Percentiles rank a stretch among this genome's conserved stretches.
phyloP scores from a whole-genome alignment of 2,888 invertebrate species.

The Epistrophella euchroma region DNA sequence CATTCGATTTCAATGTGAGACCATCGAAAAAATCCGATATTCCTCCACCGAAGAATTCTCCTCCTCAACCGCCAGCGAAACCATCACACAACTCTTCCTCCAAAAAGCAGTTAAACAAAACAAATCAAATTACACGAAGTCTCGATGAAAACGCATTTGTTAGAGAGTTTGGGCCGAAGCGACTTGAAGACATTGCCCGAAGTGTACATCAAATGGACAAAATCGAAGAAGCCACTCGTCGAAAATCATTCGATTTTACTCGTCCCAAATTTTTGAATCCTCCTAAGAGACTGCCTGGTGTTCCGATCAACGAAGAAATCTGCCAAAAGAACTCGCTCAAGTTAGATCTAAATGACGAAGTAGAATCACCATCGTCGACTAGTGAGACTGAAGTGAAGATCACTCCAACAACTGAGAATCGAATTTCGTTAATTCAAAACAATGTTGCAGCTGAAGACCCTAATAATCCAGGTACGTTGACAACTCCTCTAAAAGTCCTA shows the following conservation, averaged over 20 bases:
- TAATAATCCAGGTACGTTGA: slow-evolving; percentile 62
- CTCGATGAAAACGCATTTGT: slow-evolving; percentile 90
- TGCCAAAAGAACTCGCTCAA: slow-evolving; percentile 77
- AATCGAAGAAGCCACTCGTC: slow-evolving; percentile 81
- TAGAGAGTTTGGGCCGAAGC: slow-evolving; percentile 86
- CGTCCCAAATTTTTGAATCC: slow-evolving; percentile 86
- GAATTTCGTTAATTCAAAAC: slow-evolving; percentile 86
- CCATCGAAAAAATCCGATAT: slow-evolving; percentile 69
- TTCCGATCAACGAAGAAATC: slow-evolving; percentile 82
- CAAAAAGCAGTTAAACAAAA: slow-evolving; percentile 85
- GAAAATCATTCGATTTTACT: slow-evolving; percentile 87
- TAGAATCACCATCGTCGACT: slow-evolving; percentile 52
- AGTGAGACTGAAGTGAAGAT: slow-evolving; percentile 81
- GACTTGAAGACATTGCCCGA: slow-evolving; percentile 80
- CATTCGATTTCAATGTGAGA: slow-evolving; percentile 84
- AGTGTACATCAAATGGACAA: slow-evolving; percentile 81
- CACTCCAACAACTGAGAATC: slow-evolving; percentile 87
- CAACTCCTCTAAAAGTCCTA: slow-evolving; percentile 81
- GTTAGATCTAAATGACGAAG: slow-evolving; percentile 61
- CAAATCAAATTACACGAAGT: slow-evolving; percentile 87
- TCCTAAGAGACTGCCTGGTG: slow-evolving; percentile 84
- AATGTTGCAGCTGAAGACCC: slow-evolving; percentile 82
- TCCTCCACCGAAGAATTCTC: slow-evolving; percentile 35
- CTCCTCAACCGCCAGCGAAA: slow-evolving; percentile 52
- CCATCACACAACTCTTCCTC: slow-evolving; percentile 41